A percentile compares a stretch with the other conserved stretches of the same genome.
These are phyloP conservation scores for Peromyscus maniculatus DNA, from an alignment of 2,113 vertebrate species.

Conservation along the genomic window DNA sequence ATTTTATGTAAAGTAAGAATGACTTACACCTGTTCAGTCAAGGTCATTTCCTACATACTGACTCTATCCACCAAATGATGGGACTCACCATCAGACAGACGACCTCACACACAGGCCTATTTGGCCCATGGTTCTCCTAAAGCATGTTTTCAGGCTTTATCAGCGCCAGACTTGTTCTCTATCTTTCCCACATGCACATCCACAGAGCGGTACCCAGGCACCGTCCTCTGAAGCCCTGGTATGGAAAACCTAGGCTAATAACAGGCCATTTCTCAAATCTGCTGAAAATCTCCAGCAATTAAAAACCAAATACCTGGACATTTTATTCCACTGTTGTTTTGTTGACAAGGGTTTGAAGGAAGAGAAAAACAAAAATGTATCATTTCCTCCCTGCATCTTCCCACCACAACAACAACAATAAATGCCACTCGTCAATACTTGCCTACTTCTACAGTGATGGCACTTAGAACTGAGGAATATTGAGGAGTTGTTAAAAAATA, in stretches of 20 bases:
- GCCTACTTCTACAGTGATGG: not conserved
- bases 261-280: not conserved
- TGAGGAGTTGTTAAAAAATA: constrained; percentile 43
- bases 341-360: not conserved
- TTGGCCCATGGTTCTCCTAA: not conserved
- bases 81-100: rapidly evolving
- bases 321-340: not conserved
- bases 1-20: not conserved
- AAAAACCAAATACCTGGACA: not conserved
- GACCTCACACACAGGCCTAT: rapidly evolving
- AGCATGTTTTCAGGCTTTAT: rapidly evolving
- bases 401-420: not conserved
- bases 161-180: not conserved
- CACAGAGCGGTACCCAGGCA: not conserved
- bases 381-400: not conserved
- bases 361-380: not conserved
- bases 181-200: too few species aligned
- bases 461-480: constrained; percentile 2
- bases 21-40: not conserved
- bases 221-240: not conserved
- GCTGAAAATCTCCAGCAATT: not conserved
- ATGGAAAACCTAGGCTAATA: not conserved
- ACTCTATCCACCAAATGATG: rapidly evolving
- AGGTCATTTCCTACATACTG: not conserved
- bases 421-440: not conserved